Conservation (phyloP, 2,888 invertebrate genomes). For the Drosophila neoperkinsi region DNA sequence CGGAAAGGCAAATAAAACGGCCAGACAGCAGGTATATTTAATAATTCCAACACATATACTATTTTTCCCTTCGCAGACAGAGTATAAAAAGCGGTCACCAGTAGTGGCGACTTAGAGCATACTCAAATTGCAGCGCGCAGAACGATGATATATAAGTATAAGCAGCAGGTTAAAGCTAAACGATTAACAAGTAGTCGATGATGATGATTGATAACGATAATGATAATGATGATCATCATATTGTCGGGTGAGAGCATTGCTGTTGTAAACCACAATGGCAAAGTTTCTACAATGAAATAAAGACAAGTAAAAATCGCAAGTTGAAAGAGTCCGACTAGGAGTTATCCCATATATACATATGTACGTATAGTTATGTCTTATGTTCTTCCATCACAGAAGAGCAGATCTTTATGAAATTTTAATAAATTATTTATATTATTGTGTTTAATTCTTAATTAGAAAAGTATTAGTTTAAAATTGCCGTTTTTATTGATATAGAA, state of each 20-base stretch:
- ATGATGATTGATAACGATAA: slow-evolving; percentile 21
- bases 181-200: slow-evolving; percentile 34
- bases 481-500: background rate
- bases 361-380: background rate
- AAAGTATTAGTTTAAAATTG: background rate
- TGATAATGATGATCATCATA: slow-evolving; percentile 4
- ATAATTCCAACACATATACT: background rate
- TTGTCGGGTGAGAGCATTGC: background rate
- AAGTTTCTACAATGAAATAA: background rate
- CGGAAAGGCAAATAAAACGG: background rate
- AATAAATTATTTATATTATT: background rate
- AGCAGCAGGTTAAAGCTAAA: slow-evolving; percentile 39
- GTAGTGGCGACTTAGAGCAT: background rate
- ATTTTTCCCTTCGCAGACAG: background rate
- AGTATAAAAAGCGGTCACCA: slow-evolving; percentile 2
- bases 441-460: background rate
- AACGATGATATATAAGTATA: slow-evolving; percentile 7
- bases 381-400: background rate
- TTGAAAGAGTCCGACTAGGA: background rate
- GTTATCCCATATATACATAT: background rate
- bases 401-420: background rate
- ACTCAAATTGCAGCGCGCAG: background rate
- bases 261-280: background rate
- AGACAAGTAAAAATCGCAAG: background rate
- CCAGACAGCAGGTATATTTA: background rate